Evolutionary conservation across 2,797 vertebrate species (phyloP), one percentile per base, ranked within the genome.

Genomic region (Botia kubotai): DNA sequence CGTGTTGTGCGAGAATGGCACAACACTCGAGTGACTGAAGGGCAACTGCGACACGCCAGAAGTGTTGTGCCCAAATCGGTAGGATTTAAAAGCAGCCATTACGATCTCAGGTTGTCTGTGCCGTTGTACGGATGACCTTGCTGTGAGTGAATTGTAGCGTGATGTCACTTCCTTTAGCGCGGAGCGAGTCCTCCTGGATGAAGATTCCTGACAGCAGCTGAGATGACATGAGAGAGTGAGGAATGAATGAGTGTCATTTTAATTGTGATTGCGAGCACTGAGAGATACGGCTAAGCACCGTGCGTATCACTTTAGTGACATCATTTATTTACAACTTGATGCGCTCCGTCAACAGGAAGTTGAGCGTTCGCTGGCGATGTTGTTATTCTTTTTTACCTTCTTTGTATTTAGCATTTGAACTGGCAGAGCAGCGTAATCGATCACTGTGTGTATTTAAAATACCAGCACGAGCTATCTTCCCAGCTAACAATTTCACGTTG

Each of bases 71-170:
- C 63, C 46, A 10, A 23, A 36, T 5, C 16, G 3, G 23, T 55
- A 43, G 26, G 48, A 79, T 79, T 79, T 72, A 79, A 66, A 48
- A 46, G 58, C 69, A 53, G 39, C 19, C 46, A 14, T 63, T 79
- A 19, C 6, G 72, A 29, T 79, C 69, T 79, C 11, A 43, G 39
- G 8, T 43, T 43, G 39, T 7, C 39, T 43, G 39, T 55, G 43
- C 46, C n/a, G n/a, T 66, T 72, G 19, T 65, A 13, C 13, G 68
- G 57, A 79, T 72, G 77, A 79, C 77, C 77, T 79, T 79, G 68
- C 48, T 72, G 77, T n/a, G 19, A 43, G 77, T 17, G 36, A 16
- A 79, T 69, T 26, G 48, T 14, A 63, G n/a, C 63, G 57, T 72
- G 77, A 72, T 55, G 76, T 50, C 77, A 72, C 14, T 55, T 65